These are phyloP conservation scores for Amblyteles armatorius DNA, from an alignment of 2,888 invertebrate species.

Conservation along the genomic window DNA sequence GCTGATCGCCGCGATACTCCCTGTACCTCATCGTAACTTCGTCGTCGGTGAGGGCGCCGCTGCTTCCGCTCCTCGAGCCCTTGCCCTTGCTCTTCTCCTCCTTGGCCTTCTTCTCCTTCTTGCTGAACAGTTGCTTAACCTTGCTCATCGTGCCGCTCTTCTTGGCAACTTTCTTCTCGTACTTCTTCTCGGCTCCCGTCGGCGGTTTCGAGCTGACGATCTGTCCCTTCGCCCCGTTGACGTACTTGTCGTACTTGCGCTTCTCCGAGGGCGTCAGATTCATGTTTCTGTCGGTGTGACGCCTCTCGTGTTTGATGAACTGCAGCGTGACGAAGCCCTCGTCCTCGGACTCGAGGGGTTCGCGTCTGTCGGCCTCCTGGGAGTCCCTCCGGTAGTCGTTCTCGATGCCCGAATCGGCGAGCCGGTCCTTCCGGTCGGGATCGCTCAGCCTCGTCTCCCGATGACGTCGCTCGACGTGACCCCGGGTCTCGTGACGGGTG, in stretches of 20 bases:
- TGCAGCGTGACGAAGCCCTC: conserved; percentile 90
- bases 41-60: conserved; percentile 81
- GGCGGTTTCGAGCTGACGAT: conserved; percentile 80
- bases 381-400: conserved; percentile 92
- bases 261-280: conserved; percentile 80
- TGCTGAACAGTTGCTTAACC: conserved; percentile 92
- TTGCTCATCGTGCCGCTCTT: conserved; percentile 84
- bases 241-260: conserved; percentile 78
- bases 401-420: conserved; percentile 93
- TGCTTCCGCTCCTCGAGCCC: conserved; percentile 75
- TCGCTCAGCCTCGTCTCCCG: conserved; percentile 83
- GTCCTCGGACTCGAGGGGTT: conserved; percentile 87
- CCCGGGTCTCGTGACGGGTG: conserved; percentile 85
- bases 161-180: conserved; percentile 82
- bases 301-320: conserved; percentile 90
- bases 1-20: conserved; percentile 82
- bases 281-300: conserved; percentile 89
- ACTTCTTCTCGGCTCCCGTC: conserved; percentile 80
- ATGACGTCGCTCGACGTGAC: conserved; percentile 78
- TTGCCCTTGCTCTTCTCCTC: conserved; percentile 85
- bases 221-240: conserved; percentile 74
- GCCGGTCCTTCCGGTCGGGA: conserved; percentile 87
- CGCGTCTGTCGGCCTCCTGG: conserved; percentile 80
- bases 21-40: conserved; percentile 82
- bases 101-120: conserved; percentile 89